Base-by-base conservation (phyloP, 1,140 invertebrate species). In the Dendroctonus valens region DNA sequence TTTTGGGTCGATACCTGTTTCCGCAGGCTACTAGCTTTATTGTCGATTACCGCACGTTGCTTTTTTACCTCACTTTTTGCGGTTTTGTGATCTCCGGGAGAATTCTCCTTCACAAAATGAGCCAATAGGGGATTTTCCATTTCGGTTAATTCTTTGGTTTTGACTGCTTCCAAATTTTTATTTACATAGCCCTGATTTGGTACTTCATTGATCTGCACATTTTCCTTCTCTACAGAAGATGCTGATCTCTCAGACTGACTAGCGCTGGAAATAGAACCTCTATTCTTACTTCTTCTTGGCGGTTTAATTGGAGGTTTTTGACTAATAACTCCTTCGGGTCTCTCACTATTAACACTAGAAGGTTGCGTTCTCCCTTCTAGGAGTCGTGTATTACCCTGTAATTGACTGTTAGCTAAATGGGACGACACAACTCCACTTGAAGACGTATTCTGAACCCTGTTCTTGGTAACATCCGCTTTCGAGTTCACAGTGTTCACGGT, bases 401-500 rank as follows among this genome's bases (percentile, higher is more conserved):
- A 14, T 58, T 26, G 26, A 3, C 26, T 26, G 26, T 26, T 26
- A 3, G 42, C 2, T 41, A 15, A 39, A 8, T 54, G 38, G 40
- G 52, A 9, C 11, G 50, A 26, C 41, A 11, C 60, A 39, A 8
- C 26, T 15, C 38, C 52, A 38, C 52, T 37, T 40, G 42, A 4
- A 26, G 26, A 26, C 1, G 64, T 12, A 49, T 59, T 70, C 39
- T 65, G 57, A 14, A 38, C 37, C 14, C 48, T 12, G 12, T 12
- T 41, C 55, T 64, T 64, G 7, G 50, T 9, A 14, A 46, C 39
- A 49, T 67, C 65, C n/a, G 59, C 51, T 7, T 64, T 26, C 26
- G 26, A 26, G 26, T 26, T 26, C 26, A 26, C 26, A 2, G 26
- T 26, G 61, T 83, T 84, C 12, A 91, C 81, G n/a, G 92, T 92